phyloP scores from a whole-genome alignment of 2,113 vertebrate species.

The Halcyon malimbica region DNA sequence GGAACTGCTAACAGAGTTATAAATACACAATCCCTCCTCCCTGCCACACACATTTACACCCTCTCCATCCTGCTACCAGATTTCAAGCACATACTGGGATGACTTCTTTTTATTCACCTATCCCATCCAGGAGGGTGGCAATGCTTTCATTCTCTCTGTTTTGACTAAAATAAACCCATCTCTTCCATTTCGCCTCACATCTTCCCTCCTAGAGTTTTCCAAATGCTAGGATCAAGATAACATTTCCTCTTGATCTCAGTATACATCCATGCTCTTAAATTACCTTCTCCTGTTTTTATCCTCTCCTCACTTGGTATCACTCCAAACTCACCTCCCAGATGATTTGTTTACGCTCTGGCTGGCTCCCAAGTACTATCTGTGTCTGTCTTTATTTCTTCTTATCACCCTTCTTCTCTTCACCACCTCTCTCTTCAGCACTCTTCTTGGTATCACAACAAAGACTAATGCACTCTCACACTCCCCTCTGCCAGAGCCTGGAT shows the following conservation, averaged over 20 bases:
- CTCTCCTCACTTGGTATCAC: background rate
- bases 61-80: background rate
- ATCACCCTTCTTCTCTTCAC: background rate
- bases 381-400: conserved; percentile 3
- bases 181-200: conserved; percentile 8
- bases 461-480: background rate
- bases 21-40: background rate
- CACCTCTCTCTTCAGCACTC: background rate
- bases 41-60: background rate
- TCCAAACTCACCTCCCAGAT: conserved; percentile 9
- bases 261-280: background rate
- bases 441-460: background rate
- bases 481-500: background rate
- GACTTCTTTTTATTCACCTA: background rate
- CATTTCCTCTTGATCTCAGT: conserved; percentile 13
- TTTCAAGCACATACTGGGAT: background rate
- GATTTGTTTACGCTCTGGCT: conserved; percentile 33
- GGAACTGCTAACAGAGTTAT: background rate
- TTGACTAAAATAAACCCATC: background rate
- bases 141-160: background rate
- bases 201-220: conserved; percentile 13
- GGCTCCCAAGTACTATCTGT: background rate
- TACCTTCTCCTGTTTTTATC: background rate
- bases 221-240: conserved; percentile 15
- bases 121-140: background rate